These are phyloP conservation scores for Gulo gulo DNA, from an alignment of 2,113 vertebrate species.

Conservation along the genomic window DNA sequence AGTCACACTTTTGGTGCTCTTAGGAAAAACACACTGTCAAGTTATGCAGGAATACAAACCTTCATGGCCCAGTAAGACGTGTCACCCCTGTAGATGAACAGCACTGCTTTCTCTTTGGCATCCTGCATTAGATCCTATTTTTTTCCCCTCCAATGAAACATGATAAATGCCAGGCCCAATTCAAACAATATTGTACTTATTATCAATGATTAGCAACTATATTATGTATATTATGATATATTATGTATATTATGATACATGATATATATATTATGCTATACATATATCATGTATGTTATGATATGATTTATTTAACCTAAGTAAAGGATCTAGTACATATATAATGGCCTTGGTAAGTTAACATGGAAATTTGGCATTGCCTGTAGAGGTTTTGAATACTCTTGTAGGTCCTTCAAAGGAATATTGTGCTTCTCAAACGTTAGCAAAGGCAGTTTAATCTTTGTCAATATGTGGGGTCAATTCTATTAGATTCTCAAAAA, in stretches of 20 bases:
- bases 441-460: constrained; percentile 28
- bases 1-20: not conserved
- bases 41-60: not conserved
- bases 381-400: not conserved
- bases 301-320: not conserved
- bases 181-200: not conserved
- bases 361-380: not conserved
- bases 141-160: not conserved
- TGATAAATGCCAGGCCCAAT: not conserved
- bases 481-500: constrained; percentile 1
- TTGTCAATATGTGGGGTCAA: not conserved
- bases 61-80: not conserved
- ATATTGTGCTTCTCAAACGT: not conserved
- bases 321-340: not conserved
- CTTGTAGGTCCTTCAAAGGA: not conserved
- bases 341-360: not conserved
- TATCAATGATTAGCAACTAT: not conserved
- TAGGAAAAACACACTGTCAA: not conserved
- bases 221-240: not conserved
- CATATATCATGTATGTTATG: not conserved
- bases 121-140: not conserved
- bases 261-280: not conserved
- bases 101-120: not conserved
- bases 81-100: not conserved
- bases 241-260: not conserved